Evolutionary conservation across 2,113 vertebrate species (phyloP).

Genomic region (Strix aluco): DNA sequence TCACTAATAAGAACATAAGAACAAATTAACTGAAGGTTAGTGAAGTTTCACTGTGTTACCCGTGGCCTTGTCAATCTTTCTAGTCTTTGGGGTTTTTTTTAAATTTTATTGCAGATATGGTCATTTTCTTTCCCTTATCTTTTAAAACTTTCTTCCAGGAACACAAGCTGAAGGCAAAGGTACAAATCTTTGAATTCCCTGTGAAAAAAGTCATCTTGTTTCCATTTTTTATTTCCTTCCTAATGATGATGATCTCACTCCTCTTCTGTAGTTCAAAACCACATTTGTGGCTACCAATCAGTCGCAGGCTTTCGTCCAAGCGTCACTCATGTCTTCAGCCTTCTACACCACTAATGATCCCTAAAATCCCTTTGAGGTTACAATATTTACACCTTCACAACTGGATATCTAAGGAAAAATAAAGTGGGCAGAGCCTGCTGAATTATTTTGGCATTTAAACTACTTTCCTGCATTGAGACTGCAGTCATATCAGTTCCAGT

Average conservation of each 20-base stretch:
- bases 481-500: neutral
- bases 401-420: neutral
- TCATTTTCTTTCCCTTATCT: slow-evolving; percentile 4
- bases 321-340: neutral
- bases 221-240: slow-evolving; percentile 57
- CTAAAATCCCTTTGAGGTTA: neutral
- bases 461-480: neutral
- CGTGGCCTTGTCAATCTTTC: neutral
- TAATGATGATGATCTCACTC: slow-evolving; percentile 60
- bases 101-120: neutral
- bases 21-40: slow-evolving; percentile 34
- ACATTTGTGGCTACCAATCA: slow-evolving; percentile 51
- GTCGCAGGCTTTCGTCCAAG: slow-evolving; percentile 21
- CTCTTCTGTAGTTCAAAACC: slow-evolving; percentile 55
- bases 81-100: neutral
- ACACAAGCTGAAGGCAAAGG: neutral
- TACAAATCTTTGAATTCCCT: slow-evolving; percentile 23
- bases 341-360: neutral
- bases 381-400: slow-evolving; percentile 7
- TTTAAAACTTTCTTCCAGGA: slow-evolving; percentile 21
- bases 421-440: neutral
- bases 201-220: slow-evolving; percentile 38
- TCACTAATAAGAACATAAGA: slow-evolving; percentile 27
- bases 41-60: neutral
- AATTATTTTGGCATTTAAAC: slow-evolving; percentile 19